Conservation (phyloP, 2,888 invertebrate species). For the Drosophila bunnanda region DNA sequence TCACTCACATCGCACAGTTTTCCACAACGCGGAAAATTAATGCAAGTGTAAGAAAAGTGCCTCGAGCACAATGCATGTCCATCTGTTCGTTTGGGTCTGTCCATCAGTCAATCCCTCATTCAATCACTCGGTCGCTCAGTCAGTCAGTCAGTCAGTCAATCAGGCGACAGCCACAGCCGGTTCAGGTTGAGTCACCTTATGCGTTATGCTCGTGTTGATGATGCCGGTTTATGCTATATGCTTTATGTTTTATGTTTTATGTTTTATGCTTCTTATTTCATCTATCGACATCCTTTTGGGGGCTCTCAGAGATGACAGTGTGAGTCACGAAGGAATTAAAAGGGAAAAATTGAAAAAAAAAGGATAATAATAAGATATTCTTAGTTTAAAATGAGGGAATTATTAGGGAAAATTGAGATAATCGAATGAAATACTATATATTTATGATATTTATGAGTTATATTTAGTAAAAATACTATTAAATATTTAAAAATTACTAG, state of each 20-base stretch:
- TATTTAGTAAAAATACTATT: too few species aligned
- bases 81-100: conserved; percentile 45
- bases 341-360: neutral
- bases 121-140: conserved; percentile 41
- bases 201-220: conserved; percentile 18
- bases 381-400: too few species aligned
- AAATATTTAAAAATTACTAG: neutral
- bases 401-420: too few species aligned
- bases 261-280: conserved; percentile 24
- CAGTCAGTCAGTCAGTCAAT: conserved; percentile 52
- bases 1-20: conserved; percentile 66
- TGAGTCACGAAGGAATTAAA: neutral
- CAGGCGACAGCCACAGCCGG: conserved; percentile 38
- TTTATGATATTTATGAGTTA: too few species aligned
- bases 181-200: conserved; percentile 42
- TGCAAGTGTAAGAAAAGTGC: conserved; percentile 58
- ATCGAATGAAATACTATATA: too few species aligned
- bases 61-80: conserved; percentile 72
- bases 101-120: conserved; percentile 46
- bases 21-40: conserved; percentile 55
- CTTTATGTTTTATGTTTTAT: neutral
- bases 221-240: conserved; percentile 15
- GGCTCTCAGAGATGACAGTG: conserved; percentile 15
- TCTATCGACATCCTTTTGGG: conserved; percentile 52
- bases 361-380: neutral